Conservation (phyloP, 2,888 invertebrate genomes). For the Oscheius sp. region DNA sequence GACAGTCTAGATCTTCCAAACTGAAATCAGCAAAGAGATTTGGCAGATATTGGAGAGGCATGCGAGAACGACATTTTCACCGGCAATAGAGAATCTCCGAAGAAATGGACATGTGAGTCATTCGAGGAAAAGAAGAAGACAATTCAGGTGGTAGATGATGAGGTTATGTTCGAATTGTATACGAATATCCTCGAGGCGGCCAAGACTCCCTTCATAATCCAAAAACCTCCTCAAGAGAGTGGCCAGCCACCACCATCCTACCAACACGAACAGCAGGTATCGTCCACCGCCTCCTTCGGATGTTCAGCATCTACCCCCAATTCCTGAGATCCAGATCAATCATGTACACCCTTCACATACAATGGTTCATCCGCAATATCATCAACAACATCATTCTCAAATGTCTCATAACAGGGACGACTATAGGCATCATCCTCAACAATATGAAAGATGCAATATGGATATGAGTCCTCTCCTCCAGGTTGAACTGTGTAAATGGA, state of each 20-base stretch:
- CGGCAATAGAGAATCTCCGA: conserved; percentile 67
- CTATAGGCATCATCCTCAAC: not conserved
- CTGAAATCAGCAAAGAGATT: conserved; percentile 58
- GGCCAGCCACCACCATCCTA: conserved; percentile 19
- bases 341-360: too few relatives aligned
- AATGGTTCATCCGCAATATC: not conserved
- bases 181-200: conserved; percentile 62
- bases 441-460: conserved; percentile 29
- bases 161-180: conserved; percentile 57
- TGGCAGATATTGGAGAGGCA: conserved; percentile 65
- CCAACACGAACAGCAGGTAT: not conserved
- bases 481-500: conserved; percentile 62
- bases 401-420: not conserved
- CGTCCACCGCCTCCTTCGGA: too few relatives aligned
- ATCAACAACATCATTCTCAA: not conserved
- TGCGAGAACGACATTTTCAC: conserved; percentile 62
- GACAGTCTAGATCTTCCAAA: conserved; percentile 56
- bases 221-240: conserved; percentile 15
- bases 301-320: not conserved
- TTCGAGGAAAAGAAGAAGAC: not conserved
- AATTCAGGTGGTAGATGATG: conserved; percentile 54
- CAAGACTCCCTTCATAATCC: conserved; percentile 51
- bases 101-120: conserved; percentile 61
- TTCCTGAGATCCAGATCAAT: not conserved
- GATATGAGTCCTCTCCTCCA: conserved; percentile 55